Base-by-base conservation (phyloP, 2,888 invertebrate genomes). In the Agapostemon virescens region DNA sequence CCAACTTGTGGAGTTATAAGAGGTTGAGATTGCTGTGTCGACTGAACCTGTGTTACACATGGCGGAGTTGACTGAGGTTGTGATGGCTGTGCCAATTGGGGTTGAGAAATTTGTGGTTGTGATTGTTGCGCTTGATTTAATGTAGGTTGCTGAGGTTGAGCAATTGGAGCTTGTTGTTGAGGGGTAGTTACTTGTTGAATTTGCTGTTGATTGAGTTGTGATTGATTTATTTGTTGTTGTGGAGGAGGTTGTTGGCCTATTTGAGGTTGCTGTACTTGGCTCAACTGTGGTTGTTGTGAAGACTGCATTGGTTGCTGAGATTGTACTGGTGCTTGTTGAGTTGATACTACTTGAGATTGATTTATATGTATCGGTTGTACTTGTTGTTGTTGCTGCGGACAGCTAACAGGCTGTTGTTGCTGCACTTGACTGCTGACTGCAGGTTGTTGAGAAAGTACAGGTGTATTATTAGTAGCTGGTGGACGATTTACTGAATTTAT, bases 321-420 rank as follows among this genome's bases (percentile, higher is more conserved):
- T 36, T 82, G 84, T 73, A 84, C 80, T 15, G 82, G 79, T 38
- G 86, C 58, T 26, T 83, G 86, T 33, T 82, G 86, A 7, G 76
- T 40, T 26, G 87, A 42, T 36, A 79, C 82, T 20, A 84, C 76
- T 42, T 74, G 77, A 11, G 87, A 42, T 9, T 86, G 84, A 70
- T 52, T 82, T 20, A 80, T 74, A 64, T 83, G 74, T 33, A 81
- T 70, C 33, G 79, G 84, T 45, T 77, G 85, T 38, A 82, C 78
- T 68, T 93, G 49, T 68, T 93, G 49, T 68, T 93, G 94, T 36
- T 87, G 89, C 58, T 82, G 84, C 17, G 89, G 86, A 73, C 85
- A 77, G 85, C 81, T 77, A 23, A 82, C 64, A 42, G 84, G 83
- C 40, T 86, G 84, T 30, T 88, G 86, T 67, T 85, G 89, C 30